phyloP scores from a whole-genome alignment of 2,113 vertebrate genomes.

The Gopherus evgoodei region DNA sequence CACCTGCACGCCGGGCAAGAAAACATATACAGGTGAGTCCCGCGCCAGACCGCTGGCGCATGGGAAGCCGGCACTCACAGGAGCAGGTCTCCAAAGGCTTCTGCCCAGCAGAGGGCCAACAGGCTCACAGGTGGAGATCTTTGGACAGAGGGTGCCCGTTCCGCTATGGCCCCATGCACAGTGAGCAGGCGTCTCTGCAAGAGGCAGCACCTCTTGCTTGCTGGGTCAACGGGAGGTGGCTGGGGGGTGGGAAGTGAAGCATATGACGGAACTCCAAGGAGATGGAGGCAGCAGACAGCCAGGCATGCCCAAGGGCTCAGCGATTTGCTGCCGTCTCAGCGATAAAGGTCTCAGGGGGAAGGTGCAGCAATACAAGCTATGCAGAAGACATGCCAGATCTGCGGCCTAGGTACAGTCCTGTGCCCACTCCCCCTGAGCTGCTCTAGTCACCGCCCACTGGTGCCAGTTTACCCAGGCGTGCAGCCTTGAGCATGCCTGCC shows the following conservation, averaged over 20 bases:
- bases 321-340: not conserved
- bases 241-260: not conserved
- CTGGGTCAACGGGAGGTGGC: not conserved
- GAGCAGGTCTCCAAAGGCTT: not conserved
- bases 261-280: not conserved
- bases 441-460: not conserved
- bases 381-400: not conserved
- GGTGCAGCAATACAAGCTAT: not conserved
- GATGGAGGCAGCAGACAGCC: too few species aligned
- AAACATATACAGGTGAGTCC: not conserved
- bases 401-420: not conserved
- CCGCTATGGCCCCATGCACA: not conserved
- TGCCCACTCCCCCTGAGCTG: not conserved
- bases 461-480: not conserved
- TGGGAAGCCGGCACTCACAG: not conserved
- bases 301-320: not conserved
- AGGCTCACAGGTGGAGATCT: not conserved
- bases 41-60: not conserved
- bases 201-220: too few species aligned
- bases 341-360: not conserved
- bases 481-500: not conserved
- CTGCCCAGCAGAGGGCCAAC: not conserved
- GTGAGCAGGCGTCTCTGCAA: not conserved
- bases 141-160: not conserved
- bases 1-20: slow-evolving; percentile 47